Conservation (phyloP, 2,113 vertebrate species). For the Sylvilagus bachmani region DNA sequence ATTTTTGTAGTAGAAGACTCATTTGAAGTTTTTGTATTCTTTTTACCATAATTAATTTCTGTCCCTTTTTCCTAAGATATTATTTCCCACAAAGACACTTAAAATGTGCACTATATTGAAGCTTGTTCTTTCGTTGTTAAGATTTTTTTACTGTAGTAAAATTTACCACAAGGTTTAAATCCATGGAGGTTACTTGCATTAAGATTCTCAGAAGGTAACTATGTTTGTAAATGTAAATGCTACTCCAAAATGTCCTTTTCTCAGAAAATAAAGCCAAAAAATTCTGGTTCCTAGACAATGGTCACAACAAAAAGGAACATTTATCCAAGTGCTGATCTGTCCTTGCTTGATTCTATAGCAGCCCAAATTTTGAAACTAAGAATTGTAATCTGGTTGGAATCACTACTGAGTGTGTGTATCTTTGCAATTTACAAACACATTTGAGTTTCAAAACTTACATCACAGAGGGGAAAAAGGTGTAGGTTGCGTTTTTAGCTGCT, state of each 20-base stretch:
- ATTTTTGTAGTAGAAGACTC: slow-evolving; percentile 42
- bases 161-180: background rate
- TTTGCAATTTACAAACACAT: background rate
- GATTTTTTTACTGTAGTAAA: background rate
- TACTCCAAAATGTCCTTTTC: background rate
- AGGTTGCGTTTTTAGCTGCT: background rate
- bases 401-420: background rate
- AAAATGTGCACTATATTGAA: background rate
- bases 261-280: background rate
- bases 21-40: slow-evolving; percentile 7
- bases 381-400: background rate
- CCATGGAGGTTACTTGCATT: slow-evolving; percentile 31
- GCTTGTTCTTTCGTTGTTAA: background rate
- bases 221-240: background rate
- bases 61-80: background rate
- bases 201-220: background rate
- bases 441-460: background rate
- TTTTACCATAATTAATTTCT: slow-evolving; percentile 35
- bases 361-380: slow-evolving; percentile 11
- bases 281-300: background rate
- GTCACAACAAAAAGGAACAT: background rate
- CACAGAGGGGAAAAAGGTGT: background rate
- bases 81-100: slow-evolving; percentile 7
- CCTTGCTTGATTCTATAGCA: background rate
- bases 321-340: background rate